Base-by-base conservation (phyloP, 2,113 vertebrate genomes). In the Tachycineta bicolor region DNA sequence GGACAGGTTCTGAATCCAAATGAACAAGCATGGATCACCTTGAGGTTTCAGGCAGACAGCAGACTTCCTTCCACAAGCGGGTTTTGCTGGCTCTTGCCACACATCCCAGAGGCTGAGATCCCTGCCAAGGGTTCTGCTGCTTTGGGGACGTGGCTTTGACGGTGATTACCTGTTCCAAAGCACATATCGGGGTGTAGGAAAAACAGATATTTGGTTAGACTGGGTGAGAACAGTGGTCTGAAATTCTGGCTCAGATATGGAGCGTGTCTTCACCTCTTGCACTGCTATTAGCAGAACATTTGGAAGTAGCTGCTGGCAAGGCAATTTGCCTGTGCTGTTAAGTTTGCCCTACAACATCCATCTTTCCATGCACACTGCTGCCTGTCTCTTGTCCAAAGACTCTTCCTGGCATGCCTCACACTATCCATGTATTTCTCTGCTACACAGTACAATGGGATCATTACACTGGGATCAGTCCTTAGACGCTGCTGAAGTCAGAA, bases 301-400 rank as follows among this genome's bases (percentile, higher is more conserved):
- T 75, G 41, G 50, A 82, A 89, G 59, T 18, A 85, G 83, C 65
- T 87, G n/a, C 53, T 82, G 77, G 74, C n/a, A 68, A 84, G 73
- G 33, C 2, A 11, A 49, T 75, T 82, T 64, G 41, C 83, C 22
- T 23, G 29, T 75, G 64, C 46, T 90, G 34, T 68, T 49, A 4
- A 7, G 31, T 70, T 81, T 89, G 64, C 62, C 74, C 71, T 50
- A 26, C 44, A 82, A 82, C 50, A 78, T 47, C 76, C 53, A 73
- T 28, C 89, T 90, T 64, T 7, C 62, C 46, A 16, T 12, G 34
- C 76, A 87, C 69, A 34, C 44, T 83, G 67, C 69, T 83, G 16
- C 55, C 34, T 49, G 39, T 37, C 58, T 52, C 83, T 75, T 41
- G 39, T 5, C 76, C 73, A 71, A 94, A 89, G 46, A 58, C n/a